These are phyloP conservation scores for Peromyscus aztecus DNA, from an alignment of 2,797 vertebrate species.

Conservation along the genomic window DNA sequence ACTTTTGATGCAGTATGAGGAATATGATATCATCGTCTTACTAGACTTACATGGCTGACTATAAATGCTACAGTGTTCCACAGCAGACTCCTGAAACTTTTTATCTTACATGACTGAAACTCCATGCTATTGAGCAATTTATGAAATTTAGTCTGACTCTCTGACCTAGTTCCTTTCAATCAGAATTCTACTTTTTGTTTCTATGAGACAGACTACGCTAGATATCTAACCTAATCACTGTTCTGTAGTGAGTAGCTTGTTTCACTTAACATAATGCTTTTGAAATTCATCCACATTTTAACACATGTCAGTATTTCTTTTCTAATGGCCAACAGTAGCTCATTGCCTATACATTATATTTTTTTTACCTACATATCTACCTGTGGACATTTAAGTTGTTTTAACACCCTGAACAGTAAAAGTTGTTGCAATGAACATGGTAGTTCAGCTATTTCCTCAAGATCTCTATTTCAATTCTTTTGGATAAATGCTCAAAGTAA, in stretches of 20 bases:
- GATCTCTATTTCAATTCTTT: neutral
- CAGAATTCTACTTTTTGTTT: neutral
- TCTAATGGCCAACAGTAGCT: neutral
- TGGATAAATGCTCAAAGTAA: neutral
- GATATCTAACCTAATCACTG: neutral
- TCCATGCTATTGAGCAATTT: neutral
- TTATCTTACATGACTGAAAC: neutral
- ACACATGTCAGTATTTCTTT: neutral
- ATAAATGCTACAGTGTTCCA: neutral
- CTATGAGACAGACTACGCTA: neutral
- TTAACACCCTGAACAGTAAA: neutral
- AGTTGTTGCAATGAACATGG: neutral
- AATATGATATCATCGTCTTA: neutral
- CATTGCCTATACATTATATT: neutral
- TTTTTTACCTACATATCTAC: neutral
- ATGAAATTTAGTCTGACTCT: neutral
- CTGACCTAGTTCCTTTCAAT: no score
- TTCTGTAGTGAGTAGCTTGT: neutral
- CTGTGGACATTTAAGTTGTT: neutral
- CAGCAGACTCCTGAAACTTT: neutral
- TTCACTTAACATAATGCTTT: neutral
- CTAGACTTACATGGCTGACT: neutral
- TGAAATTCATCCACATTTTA: neutral
- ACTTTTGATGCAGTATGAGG: neutral
- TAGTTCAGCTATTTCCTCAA: neutral